Conservation (phyloP, 2,888 invertebrate species). For the Dioctria linearis region DNA sequence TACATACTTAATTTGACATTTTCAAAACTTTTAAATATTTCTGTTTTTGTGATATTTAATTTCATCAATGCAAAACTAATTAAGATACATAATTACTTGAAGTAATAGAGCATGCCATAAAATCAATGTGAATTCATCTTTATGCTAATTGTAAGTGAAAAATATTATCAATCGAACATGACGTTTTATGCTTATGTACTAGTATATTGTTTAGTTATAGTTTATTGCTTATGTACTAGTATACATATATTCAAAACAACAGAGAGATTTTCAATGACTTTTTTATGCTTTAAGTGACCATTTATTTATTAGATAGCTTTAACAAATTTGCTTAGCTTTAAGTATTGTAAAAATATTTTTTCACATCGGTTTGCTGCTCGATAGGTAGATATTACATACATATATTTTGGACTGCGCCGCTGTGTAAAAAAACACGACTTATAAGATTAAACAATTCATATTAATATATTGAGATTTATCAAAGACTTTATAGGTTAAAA, state of each 20-base stretch:
- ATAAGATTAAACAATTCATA: constrained; percentile 18
- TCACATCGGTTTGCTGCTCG: constrained; percentile 19
- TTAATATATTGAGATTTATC: constrained; percentile 43
- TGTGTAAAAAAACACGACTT: constrained; percentile 19
- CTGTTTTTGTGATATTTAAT: too few relatives aligned
- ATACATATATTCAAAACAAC: too few relatives aligned
- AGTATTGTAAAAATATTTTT: constrained; percentile 34
- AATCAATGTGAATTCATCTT: background rate
- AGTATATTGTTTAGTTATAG: too few relatives aligned
- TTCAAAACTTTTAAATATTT: too few relatives aligned
- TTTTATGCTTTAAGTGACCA: constrained; percentile 11
- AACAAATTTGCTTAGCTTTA: constrained; percentile 47
- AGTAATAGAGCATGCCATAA: background rate
- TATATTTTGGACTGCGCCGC: constrained; percentile 7
- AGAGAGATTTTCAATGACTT: background rate
- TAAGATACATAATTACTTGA: too few relatives aligned
- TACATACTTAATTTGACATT: too few relatives aligned
- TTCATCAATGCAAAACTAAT: too few relatives aligned
- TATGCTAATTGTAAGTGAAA: background rate
- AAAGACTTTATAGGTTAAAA: constrained; percentile 45
- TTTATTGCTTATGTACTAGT: too few relatives aligned
- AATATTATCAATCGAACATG: background rate
- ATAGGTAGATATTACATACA: background rate
- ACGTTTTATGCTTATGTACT: too few relatives aligned
- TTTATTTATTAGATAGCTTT: constrained; percentile 51